These are phyloP conservation scores for Drosophila murphyi DNA, from an alignment of 1,140 invertebrate genomes.

Conservation along the genomic window DNA sequence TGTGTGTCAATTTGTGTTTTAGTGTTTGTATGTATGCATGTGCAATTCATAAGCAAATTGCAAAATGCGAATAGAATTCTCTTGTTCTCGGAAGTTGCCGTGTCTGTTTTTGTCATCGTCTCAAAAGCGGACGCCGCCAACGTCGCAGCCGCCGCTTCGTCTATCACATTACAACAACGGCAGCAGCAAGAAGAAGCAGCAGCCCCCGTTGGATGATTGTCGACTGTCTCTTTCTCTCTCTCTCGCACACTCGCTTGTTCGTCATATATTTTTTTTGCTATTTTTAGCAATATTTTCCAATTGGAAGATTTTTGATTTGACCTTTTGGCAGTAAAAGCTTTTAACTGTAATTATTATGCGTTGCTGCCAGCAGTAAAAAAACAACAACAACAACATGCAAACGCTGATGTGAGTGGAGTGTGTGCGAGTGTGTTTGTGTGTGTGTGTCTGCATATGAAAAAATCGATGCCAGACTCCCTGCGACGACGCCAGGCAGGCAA, in stretches of 20 bases:
- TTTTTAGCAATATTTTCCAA: constrained; percentile 69
- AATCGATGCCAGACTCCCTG: constrained; percentile 82
- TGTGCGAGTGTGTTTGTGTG: constrained; percentile 31
- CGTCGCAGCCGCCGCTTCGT: constrained; percentile 56
- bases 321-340: constrained; percentile 65
- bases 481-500: constrained; percentile 35
- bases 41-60: constrained; percentile 50
- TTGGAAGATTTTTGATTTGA: constrained; percentile 67
- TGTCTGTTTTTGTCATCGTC: constrained; percentile 61
- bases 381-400: constrained; percentile 22
- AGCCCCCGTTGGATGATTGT: constrained; percentile 35
- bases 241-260: constrained; percentile 20
- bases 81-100: constrained; percentile 51
- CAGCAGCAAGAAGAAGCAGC: constrained; percentile 6
- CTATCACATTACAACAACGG: constrained; percentile 51
- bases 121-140: constrained; percentile 37
- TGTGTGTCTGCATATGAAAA: constrained; percentile 68
- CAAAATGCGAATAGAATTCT: constrained; percentile 59
- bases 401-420: constrained; percentile 26
- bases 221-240: constrained; percentile 36
- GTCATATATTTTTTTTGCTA: constrained; percentile 39
- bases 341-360: constrained; percentile 56
- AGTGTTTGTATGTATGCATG: constrained; percentile 20
- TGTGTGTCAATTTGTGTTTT: constrained; percentile 3
- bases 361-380: constrained; percentile 39